phyloP scores from a whole-genome alignment of 1,140 invertebrate genomes.

The Trichogramma pretiosum region DNA sequence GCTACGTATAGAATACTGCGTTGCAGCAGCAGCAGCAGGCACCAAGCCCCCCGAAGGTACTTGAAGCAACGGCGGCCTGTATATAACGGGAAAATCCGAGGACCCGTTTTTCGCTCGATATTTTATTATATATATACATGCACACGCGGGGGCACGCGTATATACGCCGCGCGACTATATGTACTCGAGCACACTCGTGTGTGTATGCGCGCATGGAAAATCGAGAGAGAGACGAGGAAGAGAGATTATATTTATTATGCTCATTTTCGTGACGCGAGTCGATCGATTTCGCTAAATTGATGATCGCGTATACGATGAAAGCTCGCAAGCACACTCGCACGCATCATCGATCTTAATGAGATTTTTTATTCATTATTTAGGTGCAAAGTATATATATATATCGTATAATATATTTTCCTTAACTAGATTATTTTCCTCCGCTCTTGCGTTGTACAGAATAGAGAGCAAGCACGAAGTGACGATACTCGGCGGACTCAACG shows the following conservation, averaged over 20 bases:
- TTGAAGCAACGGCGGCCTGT: too few relatives aligned
- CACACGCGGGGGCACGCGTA: background rate
- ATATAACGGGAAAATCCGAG: conserved; percentile 12
- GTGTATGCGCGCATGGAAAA: background rate
- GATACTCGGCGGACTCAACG: conserved; percentile 93
- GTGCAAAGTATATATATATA: conserved; percentile 5
- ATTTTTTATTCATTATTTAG: background rate
- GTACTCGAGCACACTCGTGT: background rate
- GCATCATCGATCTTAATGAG: background rate
- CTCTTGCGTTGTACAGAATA: too few relatives aligned
- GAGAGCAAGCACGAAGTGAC: conserved; percentile 99
- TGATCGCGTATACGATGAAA: too few relatives aligned
- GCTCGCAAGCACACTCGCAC: too few relatives aligned
- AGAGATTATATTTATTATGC: background rate
- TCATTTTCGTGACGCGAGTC: background rate
- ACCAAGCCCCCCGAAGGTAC: too few relatives aligned
- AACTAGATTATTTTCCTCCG: conserved; percentile 22
- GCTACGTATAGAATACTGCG: too few relatives aligned
- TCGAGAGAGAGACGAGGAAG: background rate
- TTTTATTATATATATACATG: conserved; percentile 10
- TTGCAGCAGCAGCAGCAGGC: too few relatives aligned
- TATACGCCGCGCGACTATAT: background rate
- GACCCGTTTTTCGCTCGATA: conserved; percentile 15
- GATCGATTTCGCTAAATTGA: conserved; percentile 1
- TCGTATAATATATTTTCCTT: conserved; percentile 26